Conservation (phyloP, 2,888 invertebrate species). For the Meloe dianella region DNA sequence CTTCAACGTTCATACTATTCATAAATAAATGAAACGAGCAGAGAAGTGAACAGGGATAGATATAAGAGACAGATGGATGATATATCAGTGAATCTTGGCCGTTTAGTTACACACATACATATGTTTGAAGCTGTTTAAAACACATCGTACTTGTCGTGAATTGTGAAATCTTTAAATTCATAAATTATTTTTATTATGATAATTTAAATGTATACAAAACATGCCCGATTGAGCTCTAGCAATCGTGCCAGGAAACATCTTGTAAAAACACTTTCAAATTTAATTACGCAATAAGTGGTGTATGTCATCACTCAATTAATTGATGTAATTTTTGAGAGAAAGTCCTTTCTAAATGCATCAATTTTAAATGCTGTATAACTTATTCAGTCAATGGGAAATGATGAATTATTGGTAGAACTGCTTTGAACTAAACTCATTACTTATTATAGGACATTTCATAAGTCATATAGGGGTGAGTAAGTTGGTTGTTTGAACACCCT, state of each 20-base stretch:
- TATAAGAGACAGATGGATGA: slow-evolving; percentile 28
- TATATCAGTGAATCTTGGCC: slow-evolving; percentile 37
- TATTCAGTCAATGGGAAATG: slow-evolving; percentile 1
- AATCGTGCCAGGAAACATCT: slow-evolving; percentile 29
- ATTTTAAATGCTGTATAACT: slow-evolving; percentile 7
- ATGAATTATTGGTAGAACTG: slow-evolving; percentile 8
- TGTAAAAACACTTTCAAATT: slow-evolving; percentile 23
- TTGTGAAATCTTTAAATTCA: slow-evolving; percentile 45
- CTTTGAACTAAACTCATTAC: slow-evolving; percentile 9
- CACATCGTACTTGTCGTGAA: slow-evolving; percentile 36
- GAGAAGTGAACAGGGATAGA: slow-evolving; percentile 9
- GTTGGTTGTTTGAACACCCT: slow-evolving; percentile 17
- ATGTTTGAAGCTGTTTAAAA: slow-evolving; percentile 14
- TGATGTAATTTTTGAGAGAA: slow-evolving; percentile 12
- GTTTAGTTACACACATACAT: slow-evolving; percentile 18
- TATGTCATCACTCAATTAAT: slow-evolving; percentile 20
- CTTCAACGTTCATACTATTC: slow-evolving; percentile 41
- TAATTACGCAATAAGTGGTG: slow-evolving; percentile 19
- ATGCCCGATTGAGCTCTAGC: slow-evolving; percentile 30
- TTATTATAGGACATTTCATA: slow-evolving; percentile 22
- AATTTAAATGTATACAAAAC: slow-evolving; percentile 12
- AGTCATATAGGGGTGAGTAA: slow-evolving; percentile 10
- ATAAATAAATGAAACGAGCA: slow-evolving; percentile 45
- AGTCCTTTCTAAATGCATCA: neutral
- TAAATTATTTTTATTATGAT: slow-evolving; percentile 41